Conservation (phyloP, 2,113 vertebrate species). For the Eudyptes chrysolophus region DNA sequence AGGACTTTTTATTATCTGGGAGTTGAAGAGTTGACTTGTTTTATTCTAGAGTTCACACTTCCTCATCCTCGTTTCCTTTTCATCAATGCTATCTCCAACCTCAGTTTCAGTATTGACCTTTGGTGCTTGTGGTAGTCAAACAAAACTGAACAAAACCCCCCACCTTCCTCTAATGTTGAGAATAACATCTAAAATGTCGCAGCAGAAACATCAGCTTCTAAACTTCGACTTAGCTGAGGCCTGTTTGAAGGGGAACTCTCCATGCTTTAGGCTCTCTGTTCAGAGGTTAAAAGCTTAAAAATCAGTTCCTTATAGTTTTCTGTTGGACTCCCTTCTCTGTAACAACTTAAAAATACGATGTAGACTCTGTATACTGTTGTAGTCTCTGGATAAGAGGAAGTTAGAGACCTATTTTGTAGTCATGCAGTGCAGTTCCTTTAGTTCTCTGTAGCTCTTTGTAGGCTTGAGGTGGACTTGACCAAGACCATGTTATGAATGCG, state of each 20-base stretch:
- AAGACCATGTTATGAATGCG: not conserved
- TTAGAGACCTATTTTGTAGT: not conserved
- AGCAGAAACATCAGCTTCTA: not conserved
- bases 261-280: not conserved
- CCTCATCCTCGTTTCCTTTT: not conserved
- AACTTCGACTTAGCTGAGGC: not conserved
- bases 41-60: not conserved
- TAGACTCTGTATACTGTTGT: not conserved
- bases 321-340: not conserved
- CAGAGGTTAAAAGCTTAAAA: not conserved
- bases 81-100: not conserved
- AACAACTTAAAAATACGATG: not conserved
- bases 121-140: not conserved
- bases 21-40: not conserved
- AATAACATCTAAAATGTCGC: conserved; percentile 8
- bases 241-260: conserved; percentile 31
- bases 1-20: not conserved
- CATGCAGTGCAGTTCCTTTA: not conserved
- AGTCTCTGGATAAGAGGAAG: not conserved
- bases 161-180: not conserved
- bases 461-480: not conserved
- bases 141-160: not conserved
- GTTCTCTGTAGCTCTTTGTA: not conserved
- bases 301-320: not conserved
- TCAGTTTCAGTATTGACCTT: not conserved